phyloP scores from a whole-genome alignment of 2,113 vertebrate genomes.

The Gallinago media region DNA sequence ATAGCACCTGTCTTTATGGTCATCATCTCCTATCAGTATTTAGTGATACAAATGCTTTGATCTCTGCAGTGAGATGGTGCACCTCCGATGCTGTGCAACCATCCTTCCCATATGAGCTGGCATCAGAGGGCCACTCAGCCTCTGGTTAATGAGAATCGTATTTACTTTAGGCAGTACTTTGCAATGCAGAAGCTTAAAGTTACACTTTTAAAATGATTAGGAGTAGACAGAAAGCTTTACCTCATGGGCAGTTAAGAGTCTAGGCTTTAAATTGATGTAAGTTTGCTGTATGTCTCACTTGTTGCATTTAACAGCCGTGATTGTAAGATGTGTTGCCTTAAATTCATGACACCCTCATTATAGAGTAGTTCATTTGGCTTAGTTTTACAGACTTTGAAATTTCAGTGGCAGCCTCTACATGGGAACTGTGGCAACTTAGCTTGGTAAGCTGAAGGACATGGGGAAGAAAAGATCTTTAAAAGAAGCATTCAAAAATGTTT shows the following conservation, averaged over 20 bases:
- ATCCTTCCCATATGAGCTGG: background rate
- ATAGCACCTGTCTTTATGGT: background rate
- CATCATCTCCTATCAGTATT: background rate
- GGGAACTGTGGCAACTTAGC: background rate
- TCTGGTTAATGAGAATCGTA: background rate
- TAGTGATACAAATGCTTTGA: background rate
- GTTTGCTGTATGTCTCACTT: background rate
- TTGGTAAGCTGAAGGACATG: background rate
- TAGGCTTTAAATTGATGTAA: background rate
- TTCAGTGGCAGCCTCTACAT: background rate
- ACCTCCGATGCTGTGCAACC: background rate
- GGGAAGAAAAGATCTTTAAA: background rate
- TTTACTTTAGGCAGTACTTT: background rate
- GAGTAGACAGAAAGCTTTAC: background rate
- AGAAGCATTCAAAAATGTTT: background rate
- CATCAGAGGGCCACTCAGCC: accelerated
- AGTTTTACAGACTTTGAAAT: background rate
- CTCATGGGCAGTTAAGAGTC: background rate
- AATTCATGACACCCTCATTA: background rate
- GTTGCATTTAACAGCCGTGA: background rate
- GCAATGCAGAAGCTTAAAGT: background rate
- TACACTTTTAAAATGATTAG: background rate
- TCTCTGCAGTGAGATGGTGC: background rate
- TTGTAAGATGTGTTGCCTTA: background rate
- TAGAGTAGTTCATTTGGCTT: background rate